Percentiles rank a stretch among this genome's conserved stretches.
Conservation (phyloP, 64 coral and sea anemone genomes). For the Montipora cactus region DNA sequence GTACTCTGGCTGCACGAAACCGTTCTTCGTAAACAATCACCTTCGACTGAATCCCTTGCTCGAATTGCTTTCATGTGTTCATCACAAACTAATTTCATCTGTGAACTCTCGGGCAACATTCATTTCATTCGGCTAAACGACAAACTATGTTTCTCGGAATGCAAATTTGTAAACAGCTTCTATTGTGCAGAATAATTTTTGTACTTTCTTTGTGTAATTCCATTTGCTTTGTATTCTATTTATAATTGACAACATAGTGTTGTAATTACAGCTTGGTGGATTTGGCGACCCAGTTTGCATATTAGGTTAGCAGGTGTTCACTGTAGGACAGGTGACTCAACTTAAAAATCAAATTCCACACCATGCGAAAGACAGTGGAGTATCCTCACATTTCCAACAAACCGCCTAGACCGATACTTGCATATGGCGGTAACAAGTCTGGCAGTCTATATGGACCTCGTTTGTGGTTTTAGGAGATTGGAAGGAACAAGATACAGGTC, state of each 20-base stretch:
- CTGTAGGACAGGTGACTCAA: conserved; percentile 2
- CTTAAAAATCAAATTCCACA: conserved; percentile 5
- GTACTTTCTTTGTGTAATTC: conserved; percentile 17
- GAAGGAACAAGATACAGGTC: not conserved
- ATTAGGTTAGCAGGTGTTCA: conserved; percentile 27
- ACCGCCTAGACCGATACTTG: not conserved
- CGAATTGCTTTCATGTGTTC: not conserved
- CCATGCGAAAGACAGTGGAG: not conserved
- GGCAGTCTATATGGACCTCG: not conserved
- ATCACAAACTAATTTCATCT: too few relatives aligned
- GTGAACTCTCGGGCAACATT: not conserved
- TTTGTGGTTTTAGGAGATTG: too few relatives aligned
- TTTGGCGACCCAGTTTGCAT: conserved; percentile 23
- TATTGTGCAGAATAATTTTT: conserved; percentile 18
- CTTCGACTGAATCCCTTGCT: not conserved
- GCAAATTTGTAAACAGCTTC: conserved; percentile 15
- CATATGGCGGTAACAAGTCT: not conserved
- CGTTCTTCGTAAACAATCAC: not conserved
- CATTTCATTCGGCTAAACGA: too few relatives aligned
- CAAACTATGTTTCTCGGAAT: not conserved
- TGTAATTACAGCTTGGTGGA: conserved; percentile 24
- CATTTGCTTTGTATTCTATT: conserved; percentile 16
- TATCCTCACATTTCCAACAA: not conserved
- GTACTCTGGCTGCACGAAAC: not conserved
- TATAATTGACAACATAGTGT: conserved; percentile 14